phyloP scores from a whole-genome alignment of 2,797 vertebrate species.

The Sebastes taczanowskii region DNA sequence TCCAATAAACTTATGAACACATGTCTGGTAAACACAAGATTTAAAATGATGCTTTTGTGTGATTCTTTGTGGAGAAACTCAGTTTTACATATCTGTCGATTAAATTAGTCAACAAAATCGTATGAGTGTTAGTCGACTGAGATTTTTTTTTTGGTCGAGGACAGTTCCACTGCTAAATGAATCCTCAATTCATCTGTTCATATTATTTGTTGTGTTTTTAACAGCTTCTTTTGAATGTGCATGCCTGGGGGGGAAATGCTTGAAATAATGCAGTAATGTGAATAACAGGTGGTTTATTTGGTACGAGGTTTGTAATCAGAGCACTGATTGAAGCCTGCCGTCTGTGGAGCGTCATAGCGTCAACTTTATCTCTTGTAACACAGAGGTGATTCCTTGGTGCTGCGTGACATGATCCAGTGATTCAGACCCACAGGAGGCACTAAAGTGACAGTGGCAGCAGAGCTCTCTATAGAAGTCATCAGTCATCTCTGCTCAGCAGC shows the following conservation, averaged over 20 bases:
- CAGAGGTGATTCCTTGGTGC: slow-evolving; percentile 48
- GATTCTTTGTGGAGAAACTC: background rate
- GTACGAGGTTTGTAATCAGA: slow-evolving; percentile 24
- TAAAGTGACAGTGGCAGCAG: slow-evolving; percentile 61
- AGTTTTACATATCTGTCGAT: background rate
- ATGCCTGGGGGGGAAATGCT: background rate
- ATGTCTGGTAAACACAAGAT: no score
- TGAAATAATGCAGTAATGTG: background rate
- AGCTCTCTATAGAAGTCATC: slow-evolving; percentile 63
- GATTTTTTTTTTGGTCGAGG: background rate
- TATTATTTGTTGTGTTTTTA: background rate
- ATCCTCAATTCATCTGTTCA: background rate
- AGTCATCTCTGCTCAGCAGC: slow-evolving; percentile 68
- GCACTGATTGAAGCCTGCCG: slow-evolving; percentile 15
- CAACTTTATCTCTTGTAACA: slow-evolving; percentile 58
- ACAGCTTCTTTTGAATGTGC: background rate
- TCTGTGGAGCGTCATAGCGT: slow-evolving; percentile 47
- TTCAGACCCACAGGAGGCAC: slow-evolving; percentile 57
- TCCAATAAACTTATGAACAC: background rate
- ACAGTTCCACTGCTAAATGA: background rate
- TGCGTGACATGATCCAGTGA: slow-evolving; percentile 66
- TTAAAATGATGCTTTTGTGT: background rate
- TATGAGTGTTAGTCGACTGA: background rate
- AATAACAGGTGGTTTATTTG: slow-evolving; percentile 39
- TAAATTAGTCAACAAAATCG: background rate